Conservation (phyloP, 2,888 invertebrate species). For the Boloria selene region DNA sequence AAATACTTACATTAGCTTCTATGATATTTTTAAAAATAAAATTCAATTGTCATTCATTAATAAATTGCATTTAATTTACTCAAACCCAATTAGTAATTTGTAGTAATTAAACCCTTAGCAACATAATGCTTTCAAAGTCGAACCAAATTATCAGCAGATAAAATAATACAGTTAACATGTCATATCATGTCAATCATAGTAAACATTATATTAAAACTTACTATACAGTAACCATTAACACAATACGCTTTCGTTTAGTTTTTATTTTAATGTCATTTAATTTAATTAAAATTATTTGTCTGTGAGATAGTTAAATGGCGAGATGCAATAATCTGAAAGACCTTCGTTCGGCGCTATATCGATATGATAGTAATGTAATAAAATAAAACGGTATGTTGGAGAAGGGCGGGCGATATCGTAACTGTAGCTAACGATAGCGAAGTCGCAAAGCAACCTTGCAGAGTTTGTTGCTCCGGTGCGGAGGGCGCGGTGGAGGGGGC, state of each 20-base stretch:
- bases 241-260: constrained; percentile 4
- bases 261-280: constrained; percentile 13
- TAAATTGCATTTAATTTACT: no score
- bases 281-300: constrained; percentile 11
- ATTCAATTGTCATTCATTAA: no score
- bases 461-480: constrained; percentile 76
- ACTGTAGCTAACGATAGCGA: constrained; percentile 72
- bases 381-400: constrained; percentile 72
- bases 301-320: constrained; percentile 24
- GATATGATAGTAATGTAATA: constrained; percentile 71
- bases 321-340: constrained; percentile 49
- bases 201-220: no score
- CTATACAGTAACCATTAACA: background rate
- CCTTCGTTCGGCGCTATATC: constrained; percentile 67
- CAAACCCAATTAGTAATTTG: no score
- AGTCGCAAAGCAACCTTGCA: constrained; percentile 77
- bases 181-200: no score
- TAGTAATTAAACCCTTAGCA: no score
- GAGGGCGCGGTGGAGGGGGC: constrained; percentile 45
- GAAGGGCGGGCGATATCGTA: constrained; percentile 79
- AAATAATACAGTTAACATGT: no score
- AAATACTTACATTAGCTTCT: no score
- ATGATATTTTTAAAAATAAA: no score
- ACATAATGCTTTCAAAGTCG: no score
- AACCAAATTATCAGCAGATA: no score